Percentiles rank a stretch among this genome's conserved stretches.
phyloP scores from a whole-genome alignment of 2,888 invertebrate species.

The Aproaerema taeniolella region DNA sequence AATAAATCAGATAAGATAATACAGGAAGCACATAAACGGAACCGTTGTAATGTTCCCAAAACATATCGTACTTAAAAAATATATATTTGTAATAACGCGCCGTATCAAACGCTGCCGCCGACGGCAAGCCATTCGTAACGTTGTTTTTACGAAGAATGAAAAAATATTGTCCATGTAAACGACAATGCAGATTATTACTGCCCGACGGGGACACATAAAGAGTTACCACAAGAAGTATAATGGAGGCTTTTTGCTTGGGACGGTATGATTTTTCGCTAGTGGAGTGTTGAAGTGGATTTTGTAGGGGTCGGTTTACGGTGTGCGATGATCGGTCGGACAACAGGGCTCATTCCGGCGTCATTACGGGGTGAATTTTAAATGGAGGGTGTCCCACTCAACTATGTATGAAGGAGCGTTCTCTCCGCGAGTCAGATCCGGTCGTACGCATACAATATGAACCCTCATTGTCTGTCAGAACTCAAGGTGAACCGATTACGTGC shows the following conservation, averaged over 20 bases:
- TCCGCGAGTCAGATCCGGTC: slow-evolving; percentile 50
- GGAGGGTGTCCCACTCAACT: slow-evolving; percentile 58
- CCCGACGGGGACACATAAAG: slow-evolving; percentile 54
- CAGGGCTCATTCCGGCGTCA: slow-evolving; percentile 50
- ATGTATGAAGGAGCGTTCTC: slow-evolving; percentile 63
- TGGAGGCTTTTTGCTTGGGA: slow-evolving; percentile 34
- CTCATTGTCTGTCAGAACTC: slow-evolving; percentile 55
- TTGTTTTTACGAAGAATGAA: slow-evolving; percentile 55
- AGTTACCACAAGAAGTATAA: slow-evolving; percentile 48
- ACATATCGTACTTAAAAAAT: slow-evolving; percentile 40
- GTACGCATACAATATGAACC: slow-evolving; percentile 55
- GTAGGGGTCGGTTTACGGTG: slow-evolving; percentile 24
- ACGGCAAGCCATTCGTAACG: slow-evolving; percentile 41
- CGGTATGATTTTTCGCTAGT: slow-evolving; percentile 31
- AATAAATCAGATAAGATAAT: slow-evolving; percentile 40
- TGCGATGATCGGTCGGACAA: slow-evolving; percentile 52
- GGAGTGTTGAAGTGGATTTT: slow-evolving; percentile 14
- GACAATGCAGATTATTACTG: slow-evolving; percentile 65
- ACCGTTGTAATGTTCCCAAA: slow-evolving; percentile 35
- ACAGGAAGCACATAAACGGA: slow-evolving; percentile 35
- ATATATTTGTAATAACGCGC: slow-evolving; percentile 45
- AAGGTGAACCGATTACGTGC: slow-evolving; percentile 65
- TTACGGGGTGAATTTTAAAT: slow-evolving; percentile 71
- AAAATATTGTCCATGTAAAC: slow-evolving; percentile 61
- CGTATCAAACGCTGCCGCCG: slow-evolving; percentile 45